Evolutionary conservation across 2,888 invertebrate genomes (phyloP), one percentile per base, ranked within the genome.

Genomic region (Norana najaformis): DNA sequence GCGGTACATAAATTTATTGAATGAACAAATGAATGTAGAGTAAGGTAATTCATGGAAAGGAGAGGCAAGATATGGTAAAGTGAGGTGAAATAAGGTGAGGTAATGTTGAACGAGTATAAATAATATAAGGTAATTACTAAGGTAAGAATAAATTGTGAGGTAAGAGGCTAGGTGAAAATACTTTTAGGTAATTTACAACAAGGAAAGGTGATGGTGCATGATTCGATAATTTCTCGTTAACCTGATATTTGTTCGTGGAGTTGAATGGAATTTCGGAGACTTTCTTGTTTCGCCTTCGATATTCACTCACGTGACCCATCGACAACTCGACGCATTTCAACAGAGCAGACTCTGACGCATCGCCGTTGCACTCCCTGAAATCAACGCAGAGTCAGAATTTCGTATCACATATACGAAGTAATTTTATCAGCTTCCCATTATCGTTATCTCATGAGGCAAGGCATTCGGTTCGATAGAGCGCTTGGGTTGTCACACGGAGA

Each of bases 201-300:
- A 23, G 47, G 23, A 23, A 23, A 23, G 47, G 20, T 23, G 47
- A 20, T 23, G 23, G 23, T 47, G 41, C 4, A 53, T 53, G 53
- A 1, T 5, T n/a, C n/a, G 30, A n/a, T 69, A n/a, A 13, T 69
- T 69, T 30, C 69, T 69, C 69, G 8, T 69, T 37, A 98, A 94
- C 94, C 93, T 95, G 95, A 93, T 95, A 95, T 93, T 95, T 95
- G 93, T 95, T 95, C 88, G 95, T 95, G 0, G 95, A 95, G 93
- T 95, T 95, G 94, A 95, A 95, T 41, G 95, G 95, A 92, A 95
- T 94, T 93, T 95, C 95, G 90, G 93, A 83, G 34, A 95, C 92
- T 91, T 95, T 95, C 91, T 93, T 93, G 93, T 95, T 94, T 69
- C 92, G 92, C 82, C 93, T 92, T 90, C 95, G 92, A 93, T 93